A percentile compares a stretch with the other conserved stretches of the same genome.
Evolutionary conservation across 2,113 vertebrate genomes (phyloP).

Genomic region (Furnarius figulus): DNA sequence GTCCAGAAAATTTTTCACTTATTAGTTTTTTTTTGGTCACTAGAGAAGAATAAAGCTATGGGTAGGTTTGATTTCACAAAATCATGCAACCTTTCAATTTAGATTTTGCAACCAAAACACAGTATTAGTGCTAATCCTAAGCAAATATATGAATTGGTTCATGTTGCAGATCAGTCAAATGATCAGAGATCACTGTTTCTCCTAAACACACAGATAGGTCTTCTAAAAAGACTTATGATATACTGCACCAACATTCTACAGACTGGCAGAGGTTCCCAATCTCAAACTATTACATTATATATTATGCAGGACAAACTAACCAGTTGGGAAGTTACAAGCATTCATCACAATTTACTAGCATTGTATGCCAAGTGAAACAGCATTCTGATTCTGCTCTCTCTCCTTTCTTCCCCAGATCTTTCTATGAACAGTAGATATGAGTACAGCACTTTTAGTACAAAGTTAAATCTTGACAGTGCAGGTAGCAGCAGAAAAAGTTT

Average conservation of each 20-base stretch:
- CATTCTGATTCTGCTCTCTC: neutral
- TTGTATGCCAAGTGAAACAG: neutral
- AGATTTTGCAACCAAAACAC: neutral
- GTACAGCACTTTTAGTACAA: neutral
- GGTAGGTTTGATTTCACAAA: neutral
- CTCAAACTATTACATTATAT: neutral
- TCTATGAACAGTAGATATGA: neutral
- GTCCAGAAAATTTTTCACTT: neutral
- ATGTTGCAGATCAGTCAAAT: neutral
- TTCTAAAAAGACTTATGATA: neutral
- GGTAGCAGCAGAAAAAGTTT: neutral
- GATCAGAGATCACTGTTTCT: neutral
- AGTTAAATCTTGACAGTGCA: neutral
- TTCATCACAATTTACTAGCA: neutral
- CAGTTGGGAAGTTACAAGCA: neutral
- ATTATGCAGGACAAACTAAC: neutral
- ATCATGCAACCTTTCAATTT: neutral
- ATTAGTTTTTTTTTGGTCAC: slow-evolving; percentile 44
- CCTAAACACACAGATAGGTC: neutral
- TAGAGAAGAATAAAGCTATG: neutral
- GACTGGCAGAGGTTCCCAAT: neutral
- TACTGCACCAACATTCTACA: neutral
- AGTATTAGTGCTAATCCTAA: neutral
- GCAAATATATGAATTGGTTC: neutral
- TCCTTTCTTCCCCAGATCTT: neutral